A percentile compares a stretch with the other conserved stretches of the same genome.
Evolutionary conservation across 2,888 invertebrate genomes (phyloP).

Genomic region (Myathropa florea): DNA sequence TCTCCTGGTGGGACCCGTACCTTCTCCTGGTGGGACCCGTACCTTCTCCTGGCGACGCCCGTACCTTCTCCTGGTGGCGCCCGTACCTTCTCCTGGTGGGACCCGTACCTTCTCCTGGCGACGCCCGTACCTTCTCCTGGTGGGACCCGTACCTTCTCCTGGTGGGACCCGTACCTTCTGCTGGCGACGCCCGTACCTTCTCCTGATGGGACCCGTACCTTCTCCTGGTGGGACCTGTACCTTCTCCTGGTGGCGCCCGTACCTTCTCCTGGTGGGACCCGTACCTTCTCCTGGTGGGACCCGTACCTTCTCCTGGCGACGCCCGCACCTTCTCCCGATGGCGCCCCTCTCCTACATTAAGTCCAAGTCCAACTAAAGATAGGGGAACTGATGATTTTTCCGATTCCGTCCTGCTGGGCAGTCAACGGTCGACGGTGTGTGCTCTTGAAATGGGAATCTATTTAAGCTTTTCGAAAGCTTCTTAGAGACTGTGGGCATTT

Average conservation of each 20-base stretch:
- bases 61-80: not conserved
- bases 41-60: too few species aligned
- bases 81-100: not conserved
- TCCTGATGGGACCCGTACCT: not conserved
- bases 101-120: too few species aligned
- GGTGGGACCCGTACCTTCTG: not conserved
- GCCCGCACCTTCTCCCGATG: not conserved
- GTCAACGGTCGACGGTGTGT: not conserved
- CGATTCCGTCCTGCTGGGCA: not conserved
- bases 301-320: too few species aligned
- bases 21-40: not conserved
- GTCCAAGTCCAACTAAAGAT: slow-evolving; percentile 16
- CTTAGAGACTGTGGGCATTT: slow-evolving; percentile 53
- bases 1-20: not conserved
- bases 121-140: too few species aligned
- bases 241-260: not conserved
- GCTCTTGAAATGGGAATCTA: slow-evolving; percentile 50
- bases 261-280: not conserved
- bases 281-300: not conserved
- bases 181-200: too few species aligned
- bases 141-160: not conserved
- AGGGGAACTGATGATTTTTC: slow-evolving; percentile 22
- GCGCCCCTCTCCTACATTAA: slow-evolving; percentile 11
- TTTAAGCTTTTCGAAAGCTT: slow-evolving; percentile 62
- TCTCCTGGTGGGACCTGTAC: not conserved